Percentiles rank a stretch among this genome's conserved stretches.
phyloP scores from a whole-genome alignment of 2,797 vertebrate species.

The Centroberyx gerrardi region DNA sequence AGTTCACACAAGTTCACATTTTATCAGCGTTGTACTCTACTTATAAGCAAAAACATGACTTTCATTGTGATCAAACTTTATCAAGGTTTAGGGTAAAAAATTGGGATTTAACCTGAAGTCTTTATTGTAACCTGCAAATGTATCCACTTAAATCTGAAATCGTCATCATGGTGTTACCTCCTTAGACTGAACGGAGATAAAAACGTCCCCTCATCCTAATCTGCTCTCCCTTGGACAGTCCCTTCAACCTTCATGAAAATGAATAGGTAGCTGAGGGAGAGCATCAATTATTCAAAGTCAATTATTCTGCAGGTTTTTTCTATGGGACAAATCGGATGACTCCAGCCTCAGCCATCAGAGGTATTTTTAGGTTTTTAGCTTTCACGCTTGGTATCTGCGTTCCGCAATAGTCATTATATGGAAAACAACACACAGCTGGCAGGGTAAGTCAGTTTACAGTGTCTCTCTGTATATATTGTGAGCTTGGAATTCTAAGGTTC shows the following conservation, averaged over 20 bases:
- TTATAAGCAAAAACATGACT: too few relatives aligned
- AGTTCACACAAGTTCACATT: too few relatives aligned
- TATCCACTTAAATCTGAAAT: not conserved
- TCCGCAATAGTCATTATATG: not conserved
- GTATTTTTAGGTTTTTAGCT: conserved; percentile 48
- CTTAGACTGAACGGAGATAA: conserved; percentile 22
- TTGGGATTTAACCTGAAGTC: too few relatives aligned
- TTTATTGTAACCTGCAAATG: too few relatives aligned
- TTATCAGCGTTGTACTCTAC: too few relatives aligned
- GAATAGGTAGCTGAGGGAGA: conserved; percentile 20
- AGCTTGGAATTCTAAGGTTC: not conserved
- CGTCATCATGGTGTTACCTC: conserved; percentile 11
- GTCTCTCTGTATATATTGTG: not conserved
- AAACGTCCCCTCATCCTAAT: conserved; percentile 26
- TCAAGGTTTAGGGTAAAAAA: too few relatives aligned
- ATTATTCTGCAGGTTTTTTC: conserved; percentile 42
- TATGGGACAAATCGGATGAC: conserved; percentile 24
- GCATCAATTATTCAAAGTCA: conserved; percentile 71
- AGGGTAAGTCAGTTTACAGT: not conserved
- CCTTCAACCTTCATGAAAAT: conserved; percentile 41
- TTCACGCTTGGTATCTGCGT: conserved; percentile 16
- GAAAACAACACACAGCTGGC: conserved; percentile 3
- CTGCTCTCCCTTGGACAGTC: conserved; percentile 27
- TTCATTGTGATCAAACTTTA: too few relatives aligned
- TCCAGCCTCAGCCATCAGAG: conserved; percentile 3